Conservation (phyloP, 2,888 invertebrate genomes). For the Bhutanitis thaidina region DNA sequence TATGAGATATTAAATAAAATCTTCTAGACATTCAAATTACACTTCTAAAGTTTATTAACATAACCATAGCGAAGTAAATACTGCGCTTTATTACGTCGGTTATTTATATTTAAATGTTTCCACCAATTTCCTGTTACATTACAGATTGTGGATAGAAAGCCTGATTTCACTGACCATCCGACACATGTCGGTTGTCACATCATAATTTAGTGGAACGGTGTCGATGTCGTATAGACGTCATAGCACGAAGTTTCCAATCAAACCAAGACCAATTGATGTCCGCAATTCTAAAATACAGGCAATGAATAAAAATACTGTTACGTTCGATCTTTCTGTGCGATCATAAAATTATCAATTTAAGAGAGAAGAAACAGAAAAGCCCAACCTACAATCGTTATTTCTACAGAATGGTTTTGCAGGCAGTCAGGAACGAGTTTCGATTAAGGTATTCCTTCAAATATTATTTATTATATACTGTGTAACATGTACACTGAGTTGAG, state of each 20-base stretch:
- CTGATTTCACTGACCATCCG: slow-evolving; percentile 9
- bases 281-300: slow-evolving; percentile 24
- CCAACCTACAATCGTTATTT: too few species aligned
- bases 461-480: too few species aligned
- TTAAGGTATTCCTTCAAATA: too few species aligned
- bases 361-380: too few species aligned
- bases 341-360: too few species aligned
- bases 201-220: slow-evolving; percentile 31
- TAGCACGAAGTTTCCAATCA: slow-evolving; percentile 16
- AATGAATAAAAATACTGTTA: slow-evolving; percentile 22
- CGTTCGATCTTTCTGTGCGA: slow-evolving; percentile 5
- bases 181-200: slow-evolving; percentile 23
- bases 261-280: slow-evolving; percentile 28
- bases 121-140: slow-evolving; percentile 5
- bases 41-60: too few species aligned
- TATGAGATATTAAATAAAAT: too few species aligned
- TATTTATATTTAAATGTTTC: not conserved
- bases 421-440: too few species aligned
- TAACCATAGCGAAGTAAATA: too few species aligned
- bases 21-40: too few species aligned
- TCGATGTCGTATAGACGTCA: slow-evolving; percentile 25
- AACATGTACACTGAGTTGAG: too few species aligned
- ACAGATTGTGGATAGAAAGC: slow-evolving; percentile 11
- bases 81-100: not conserved
- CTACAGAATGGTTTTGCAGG: too few species aligned